Evolutionary conservation across 2,888 invertebrate genomes (phyloP).

Genomic region (Lepeophtheirus nordmannii): DNA sequence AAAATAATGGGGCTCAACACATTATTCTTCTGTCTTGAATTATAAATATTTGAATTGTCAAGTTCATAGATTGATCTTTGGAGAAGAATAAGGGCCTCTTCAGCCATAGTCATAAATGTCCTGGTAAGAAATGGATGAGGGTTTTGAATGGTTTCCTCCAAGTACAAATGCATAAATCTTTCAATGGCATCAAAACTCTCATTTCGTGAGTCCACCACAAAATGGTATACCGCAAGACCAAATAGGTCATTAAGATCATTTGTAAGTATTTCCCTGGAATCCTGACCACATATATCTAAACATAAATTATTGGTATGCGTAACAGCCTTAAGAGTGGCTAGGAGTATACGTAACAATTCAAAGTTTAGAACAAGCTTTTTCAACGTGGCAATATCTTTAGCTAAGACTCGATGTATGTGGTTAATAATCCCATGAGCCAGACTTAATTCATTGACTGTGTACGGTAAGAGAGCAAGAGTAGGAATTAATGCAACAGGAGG

Average conservation of each 20-base stretch:
- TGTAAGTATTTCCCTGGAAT: conserved; percentile 10
- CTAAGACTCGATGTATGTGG: conserved; percentile 2
- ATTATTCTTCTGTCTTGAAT: no score
- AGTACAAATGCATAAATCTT: background rate
- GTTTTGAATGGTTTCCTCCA: no score
- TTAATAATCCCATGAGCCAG: conserved; percentile 5
- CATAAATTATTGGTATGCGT: background rate
- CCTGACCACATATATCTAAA: conserved; percentile 10
- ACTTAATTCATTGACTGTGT: background rate
- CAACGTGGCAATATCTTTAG: background rate
- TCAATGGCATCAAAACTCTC: background rate
- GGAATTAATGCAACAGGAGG: background rate
- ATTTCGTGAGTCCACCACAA: background rate
- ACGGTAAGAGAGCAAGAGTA: background rate
- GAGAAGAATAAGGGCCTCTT: background rate
- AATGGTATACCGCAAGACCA: background rate
- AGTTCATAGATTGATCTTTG: background rate
- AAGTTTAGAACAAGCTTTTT: background rate
- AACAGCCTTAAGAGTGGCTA: background rate
- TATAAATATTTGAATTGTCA: background rate
- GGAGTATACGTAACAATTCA: background rate
- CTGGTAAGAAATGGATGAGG: background rate
- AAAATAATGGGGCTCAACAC: no score
- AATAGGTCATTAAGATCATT: conserved; percentile 8
- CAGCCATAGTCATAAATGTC: background rate